Evolutionary conservation across 2,797 vertebrate species (phyloP).

Genomic region (Gymnothorax javanicus): DNA sequence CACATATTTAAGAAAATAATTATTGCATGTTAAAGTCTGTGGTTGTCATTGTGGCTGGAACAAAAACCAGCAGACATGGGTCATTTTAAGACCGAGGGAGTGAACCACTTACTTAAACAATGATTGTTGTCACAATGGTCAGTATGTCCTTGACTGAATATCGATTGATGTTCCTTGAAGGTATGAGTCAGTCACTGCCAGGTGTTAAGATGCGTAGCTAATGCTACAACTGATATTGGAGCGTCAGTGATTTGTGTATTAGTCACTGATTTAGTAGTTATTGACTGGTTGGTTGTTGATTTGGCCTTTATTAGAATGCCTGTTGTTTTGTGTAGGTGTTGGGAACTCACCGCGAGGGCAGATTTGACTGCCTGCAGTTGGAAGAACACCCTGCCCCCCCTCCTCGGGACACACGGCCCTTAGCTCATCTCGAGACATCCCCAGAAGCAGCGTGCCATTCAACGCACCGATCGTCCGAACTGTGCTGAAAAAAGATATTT

Average conservation of each 20-base stretch:
- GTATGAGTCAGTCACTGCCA: no score
- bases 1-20: no score
- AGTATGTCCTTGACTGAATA: background rate
- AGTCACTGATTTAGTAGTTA: background rate
- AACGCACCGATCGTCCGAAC: slow-evolving; percentile 77
- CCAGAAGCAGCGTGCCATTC: slow-evolving; percentile 75
- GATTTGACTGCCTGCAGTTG: slow-evolving; percentile 78
- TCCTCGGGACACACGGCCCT: slow-evolving; percentile 84
- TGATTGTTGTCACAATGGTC: background rate
- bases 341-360: slow-evolving; percentile 76
- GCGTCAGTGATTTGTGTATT: background rate
- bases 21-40: no score
- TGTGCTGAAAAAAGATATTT: slow-evolving; percentile 66
- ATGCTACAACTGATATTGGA: no score
- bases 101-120: background rate
- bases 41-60: no score
- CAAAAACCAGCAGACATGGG: no score
- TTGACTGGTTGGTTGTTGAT: background rate
- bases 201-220: no score
- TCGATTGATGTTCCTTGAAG: background rate
- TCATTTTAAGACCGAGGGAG: no score
- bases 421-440: slow-evolving; percentile 74
- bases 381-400: slow-evolving; percentile 75
- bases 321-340: background rate
- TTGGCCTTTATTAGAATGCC: background rate